Conservation (phyloP, 1,140 invertebrate species). For the Solenopsis fugax region DNA sequence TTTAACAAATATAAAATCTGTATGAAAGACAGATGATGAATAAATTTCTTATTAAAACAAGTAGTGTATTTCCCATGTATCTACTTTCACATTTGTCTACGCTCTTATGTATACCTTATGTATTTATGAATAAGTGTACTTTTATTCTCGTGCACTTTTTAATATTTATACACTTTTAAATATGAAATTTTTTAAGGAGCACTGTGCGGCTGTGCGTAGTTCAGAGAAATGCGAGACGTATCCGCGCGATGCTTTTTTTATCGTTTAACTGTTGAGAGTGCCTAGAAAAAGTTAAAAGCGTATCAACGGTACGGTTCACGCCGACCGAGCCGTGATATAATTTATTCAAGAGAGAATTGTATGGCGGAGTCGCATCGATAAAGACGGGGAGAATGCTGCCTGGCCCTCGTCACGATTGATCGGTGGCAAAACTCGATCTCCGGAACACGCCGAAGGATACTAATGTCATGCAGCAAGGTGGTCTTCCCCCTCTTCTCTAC, state of each 20-base stretch:
- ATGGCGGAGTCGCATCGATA: slow-evolving; percentile 43
- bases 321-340: slow-evolving; percentile 30
- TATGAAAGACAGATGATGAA: too few relatives aligned
- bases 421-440: slow-evolving; percentile 54
- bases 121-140: neutral
- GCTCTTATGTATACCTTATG: too few relatives aligned
- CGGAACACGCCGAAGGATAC: slow-evolving; percentile 48
- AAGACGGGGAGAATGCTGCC: slow-evolving; percentile 42
- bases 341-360: slow-evolving; percentile 51
- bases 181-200: neutral
- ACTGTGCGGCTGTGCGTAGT: neutral
- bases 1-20: too few relatives aligned
- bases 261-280: neutral
- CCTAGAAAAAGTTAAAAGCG: slow-evolving; percentile 22
- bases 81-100: too few relatives aligned
- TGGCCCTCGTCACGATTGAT: slow-evolving; percentile 65
- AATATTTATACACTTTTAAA: neutral
- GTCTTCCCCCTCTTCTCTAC: neutral
- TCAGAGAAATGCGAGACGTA: neutral
- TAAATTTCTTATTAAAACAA: too few relatives aligned
- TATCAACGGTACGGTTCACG: slow-evolving; percentile 17
- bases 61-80: too few relatives aligned
- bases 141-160: neutral
- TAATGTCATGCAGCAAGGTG: slow-evolving; percentile 45
- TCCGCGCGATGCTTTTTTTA: neutral